Evolutionary conservation across 2,113 vertebrate species (phyloP).

Genomic region (Gracilinanus agilis): DNA sequence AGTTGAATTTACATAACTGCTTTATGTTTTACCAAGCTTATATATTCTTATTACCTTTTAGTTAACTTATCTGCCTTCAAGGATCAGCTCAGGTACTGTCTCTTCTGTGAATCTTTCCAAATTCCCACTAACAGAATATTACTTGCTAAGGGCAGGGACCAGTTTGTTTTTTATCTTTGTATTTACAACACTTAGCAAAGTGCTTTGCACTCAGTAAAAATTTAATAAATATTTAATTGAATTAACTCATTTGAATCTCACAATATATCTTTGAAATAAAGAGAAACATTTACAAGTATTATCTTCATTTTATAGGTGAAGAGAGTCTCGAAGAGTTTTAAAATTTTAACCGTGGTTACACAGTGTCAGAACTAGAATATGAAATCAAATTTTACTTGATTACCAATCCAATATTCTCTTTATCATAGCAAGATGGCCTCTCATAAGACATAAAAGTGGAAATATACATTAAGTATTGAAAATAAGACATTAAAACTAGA

Average conservation of each 20-base stretch:
- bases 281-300: neutral
- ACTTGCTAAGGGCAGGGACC: neutral
- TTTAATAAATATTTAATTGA: constrained; percentile 10
- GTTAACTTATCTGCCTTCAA: neutral
- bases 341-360: neutral
- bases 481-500: neutral
- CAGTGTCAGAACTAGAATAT: neutral
- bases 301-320: neutral
- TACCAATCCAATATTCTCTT: neutral
- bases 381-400: neutral
- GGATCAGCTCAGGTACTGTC: neutral
- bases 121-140: neutral
- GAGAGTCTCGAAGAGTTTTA: neutral
- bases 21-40: neutral
- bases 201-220: constrained; percentile 25
- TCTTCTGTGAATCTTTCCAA: neutral
- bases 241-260: neutral
- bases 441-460: neutral
- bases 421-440: neutral
- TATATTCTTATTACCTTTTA: neutral
- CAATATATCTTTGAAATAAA: neutral
- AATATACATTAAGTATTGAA: neutral
- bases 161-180: neutral
- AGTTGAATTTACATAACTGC: neutral
- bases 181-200: constrained; percentile 9